A percentile compares a stretch with the other conserved stretches of the same genome.
Evolutionary conservation across 30 jellyfish, hydroid and myxozoan genomes (phyloP).

Genomic region (Turritopsis dohrnii): DNA sequence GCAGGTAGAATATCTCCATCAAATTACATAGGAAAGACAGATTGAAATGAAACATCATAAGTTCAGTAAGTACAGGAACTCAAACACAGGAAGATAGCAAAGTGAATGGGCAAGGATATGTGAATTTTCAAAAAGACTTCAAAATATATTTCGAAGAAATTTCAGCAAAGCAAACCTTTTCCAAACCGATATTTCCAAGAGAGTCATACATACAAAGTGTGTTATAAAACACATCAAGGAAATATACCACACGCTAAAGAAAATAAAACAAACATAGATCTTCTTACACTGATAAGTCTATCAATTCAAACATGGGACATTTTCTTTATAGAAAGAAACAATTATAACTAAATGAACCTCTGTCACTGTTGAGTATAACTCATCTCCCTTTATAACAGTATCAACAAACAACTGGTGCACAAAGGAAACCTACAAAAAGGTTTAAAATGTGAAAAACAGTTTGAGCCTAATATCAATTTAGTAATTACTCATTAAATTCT

Average conservation of each 20-base stretch:
- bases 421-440: slow-evolving; percentile 6
- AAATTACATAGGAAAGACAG: too few species aligned
- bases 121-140: neutral
- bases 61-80: too few species aligned
- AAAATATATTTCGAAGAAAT: too few species aligned
- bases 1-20: too few species aligned
- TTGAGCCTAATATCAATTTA: too few species aligned
- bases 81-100: too few species aligned
- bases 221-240: slow-evolving; percentile 33
- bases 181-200: slow-evolving; percentile 45
- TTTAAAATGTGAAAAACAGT: neutral
- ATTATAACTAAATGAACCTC: slow-evolving; percentile 14
- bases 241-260: slow-evolving; percentile 33
- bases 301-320: too few species aligned
- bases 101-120: too few species aligned
- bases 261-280: neutral
- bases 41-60: too few species aligned
- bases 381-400: slow-evolving; percentile 20
- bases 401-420: slow-evolving; percentile 17
- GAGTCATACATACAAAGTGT: slow-evolving; percentile 42
- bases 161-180: neutral
- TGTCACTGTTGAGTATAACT: slow-evolving; percentile 25
- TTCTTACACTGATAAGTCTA: neutral
- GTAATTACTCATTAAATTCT: neutral
- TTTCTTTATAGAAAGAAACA: too few species aligned